Base-by-base conservation (phyloP, 1,140 invertebrate genomes). In the Venturia canescens region DNA sequence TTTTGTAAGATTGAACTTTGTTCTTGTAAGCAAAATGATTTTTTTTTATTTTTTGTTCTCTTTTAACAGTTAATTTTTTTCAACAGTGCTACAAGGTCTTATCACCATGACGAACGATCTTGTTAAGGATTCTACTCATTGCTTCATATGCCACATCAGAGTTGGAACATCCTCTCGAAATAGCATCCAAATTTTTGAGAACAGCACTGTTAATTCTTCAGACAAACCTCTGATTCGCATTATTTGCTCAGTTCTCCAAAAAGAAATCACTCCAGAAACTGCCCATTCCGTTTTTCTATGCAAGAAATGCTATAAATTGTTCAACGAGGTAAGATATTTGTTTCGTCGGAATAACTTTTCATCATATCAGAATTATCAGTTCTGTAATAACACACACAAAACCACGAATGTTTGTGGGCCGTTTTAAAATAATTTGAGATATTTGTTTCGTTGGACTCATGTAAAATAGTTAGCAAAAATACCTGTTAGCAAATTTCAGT, bases 251-350 rank as follows among this genome's bases (percentile, higher is more conserved):
- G 86, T 94, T n/a, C 85, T 94, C 50, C 90, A 92, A 44, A 89
- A 87, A 69, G 88, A 92, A 77, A 83, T 94, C 6, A 91, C 86
- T 44, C 88, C 92, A 83, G 88, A 93, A 7, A 87, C 88, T 79
- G 90, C 91, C 2, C 93, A 94, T 85, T 93, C 93, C 26, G 86
- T 89, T 70, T 87, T 94, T 27, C 87, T 95, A 23, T 95, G 94
- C 87, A 94, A 94, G 88, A 95, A 94, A 83, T 95, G 94, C 85
- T 94, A 90, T 83, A 93, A 94, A 88, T 85, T 94, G 34, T 91
- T 94, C 71, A 92, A 93, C 82, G 94, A 92, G 88, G 91, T 92
- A 63, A 63, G 50, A 53, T n/a, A 53, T 21, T 53, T 53, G 50
- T n/a, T 21, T 53, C 2, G 50, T 1, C 1, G 6, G 5, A n/a